A percentile compares a stretch with the other conserved stretches of the same genome.
These are phyloP conservation scores for Hydractinia symbiolongicarpus DNA, from an alignment of 30 jellyfish, hydroid and myxozoan genomes.

Conservation along the genomic window DNA sequence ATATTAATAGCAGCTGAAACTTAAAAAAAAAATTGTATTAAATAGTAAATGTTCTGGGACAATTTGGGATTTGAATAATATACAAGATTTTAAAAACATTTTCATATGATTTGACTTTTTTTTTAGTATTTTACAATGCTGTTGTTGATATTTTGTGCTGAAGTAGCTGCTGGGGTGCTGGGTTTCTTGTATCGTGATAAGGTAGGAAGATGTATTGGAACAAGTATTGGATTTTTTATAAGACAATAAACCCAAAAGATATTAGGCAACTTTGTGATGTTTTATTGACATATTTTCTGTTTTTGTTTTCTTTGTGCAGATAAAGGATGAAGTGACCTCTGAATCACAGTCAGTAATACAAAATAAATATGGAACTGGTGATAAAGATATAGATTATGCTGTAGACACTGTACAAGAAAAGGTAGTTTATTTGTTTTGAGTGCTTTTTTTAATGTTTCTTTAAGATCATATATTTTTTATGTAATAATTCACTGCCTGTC, in stretches of 20 bases:
- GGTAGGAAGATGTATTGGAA: constrained; percentile 35
- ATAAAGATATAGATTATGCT: constrained; percentile 36
- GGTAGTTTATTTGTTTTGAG: constrained; percentile 25
- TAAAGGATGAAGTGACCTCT: constrained; percentile 38
- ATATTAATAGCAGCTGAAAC: too few species aligned
- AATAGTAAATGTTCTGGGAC: not conserved
- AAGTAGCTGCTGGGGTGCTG: constrained; percentile 80
- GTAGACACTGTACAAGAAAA: constrained; percentile 54
- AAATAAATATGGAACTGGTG: constrained; percentile 49
- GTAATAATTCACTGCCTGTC: not conserved
- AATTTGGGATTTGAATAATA: not conserved
- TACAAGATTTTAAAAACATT: not conserved
- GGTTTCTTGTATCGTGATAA: constrained; percentile 70
- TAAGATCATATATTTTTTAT: not conserved
- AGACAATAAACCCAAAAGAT: too few species aligned
- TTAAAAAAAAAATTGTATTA: too few species aligned
- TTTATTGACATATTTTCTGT: not conserved
- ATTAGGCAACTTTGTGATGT: not conserved
- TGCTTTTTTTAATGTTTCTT: not conserved
- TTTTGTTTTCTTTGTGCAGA: constrained; percentile 13
- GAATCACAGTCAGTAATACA: constrained; percentile 31
- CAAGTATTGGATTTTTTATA: too few species aligned
- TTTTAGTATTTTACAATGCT: constrained; percentile 75
- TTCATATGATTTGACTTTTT: not conserved
- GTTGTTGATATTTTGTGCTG: constrained; percentile 76